Evolutionary conservation across 2,113 vertebrate genomes (phyloP), one percentile per base, ranked within the genome.

Genomic region (Coracopsis vasa): DNA sequence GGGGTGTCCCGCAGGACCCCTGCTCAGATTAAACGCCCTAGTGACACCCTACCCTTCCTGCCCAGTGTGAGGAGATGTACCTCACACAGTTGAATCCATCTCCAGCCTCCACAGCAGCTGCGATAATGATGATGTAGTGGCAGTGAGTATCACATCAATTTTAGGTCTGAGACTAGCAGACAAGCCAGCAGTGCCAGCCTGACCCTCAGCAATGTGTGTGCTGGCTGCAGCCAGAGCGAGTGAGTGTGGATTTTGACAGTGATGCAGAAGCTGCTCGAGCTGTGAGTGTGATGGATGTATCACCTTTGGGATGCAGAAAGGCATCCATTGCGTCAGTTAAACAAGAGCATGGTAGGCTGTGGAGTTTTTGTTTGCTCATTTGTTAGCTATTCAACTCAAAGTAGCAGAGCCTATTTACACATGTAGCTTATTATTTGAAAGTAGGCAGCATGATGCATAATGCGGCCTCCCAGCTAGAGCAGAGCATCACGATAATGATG

Each of bases 331-430:
- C 48, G 13, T 84, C 93, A 92, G 64, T 67, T 54, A 56, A 84
- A 41, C 82, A 71, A 65, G 69, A 95, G 80, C 8, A 3, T 74
- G 92, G 92, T 16, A 17, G 78, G 89, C 92, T 73, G 69, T 6
- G 73, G 64, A 80, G 95, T 24, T 94, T 86, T 74, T 85, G 23
- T 95, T 95, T 97, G 95, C 86, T 96, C 86, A 74, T 95, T 96
- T 91, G 88, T 94, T 92, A 67, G 70, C 80, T 95, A 92, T 93
- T 95, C 95, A 93, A 37, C 95, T 80, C 9, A 0, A 88, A 95
- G 80, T 47, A 75, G 86, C 2, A 2, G 42, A 60, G 51, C 51
- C 87, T 93, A 73, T 92, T 94, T 93, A 88, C 88, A 86, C 67
- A 13, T 42, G 81, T 81, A 94, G 86, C 85, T 92, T 73, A 65